Base-by-base conservation (phyloP, 2,113 vertebrate genomes). In the Enhydra lutris region DNA sequence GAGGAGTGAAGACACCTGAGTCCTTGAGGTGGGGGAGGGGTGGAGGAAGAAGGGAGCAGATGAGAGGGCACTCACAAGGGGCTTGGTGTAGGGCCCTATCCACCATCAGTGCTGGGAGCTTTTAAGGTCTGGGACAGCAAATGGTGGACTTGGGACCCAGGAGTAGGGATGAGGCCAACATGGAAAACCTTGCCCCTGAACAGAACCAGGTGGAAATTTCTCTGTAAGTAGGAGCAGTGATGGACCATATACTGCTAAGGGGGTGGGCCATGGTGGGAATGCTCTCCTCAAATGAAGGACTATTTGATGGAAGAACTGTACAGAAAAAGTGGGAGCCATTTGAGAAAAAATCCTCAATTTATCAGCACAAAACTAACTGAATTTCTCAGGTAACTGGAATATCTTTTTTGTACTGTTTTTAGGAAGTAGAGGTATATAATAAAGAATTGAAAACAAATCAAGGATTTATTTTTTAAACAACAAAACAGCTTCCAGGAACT, bases 391-490 rank as follows among this genome's bases (percentile, higher is more conserved):
- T 92, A 84, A 94, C 17, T 36, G 13, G 34, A 63, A 61, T 90
- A 42, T 67, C 20, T 63, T 93, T 91, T 92, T 52, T 31, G 74
- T 12, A 82, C 17, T 80, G 39, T 88, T 94, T 97, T 83, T 31
- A 93, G 85, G 59, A 97, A 34, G 34, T 93, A 93, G 13, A 86
- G 26, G 14, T 61, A 74, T 87, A 79, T 76, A 86, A 92, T 50
- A 87, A 79, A 45, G 36, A 96, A 74, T 57, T 1, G 55, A 92
- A 96, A 93, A 80, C 47, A 97, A 96, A 89, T 29, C 71, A 82
- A 94, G 11, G 39, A 61, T 76, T 74, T 71, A 9, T 71, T 73
- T 24, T 73, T 73, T 6, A 81, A 95, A 82, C 78, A 91, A 91
- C 59, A 55, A 63, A 61, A 63, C 21, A 79, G 74, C 73, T 96